Conservation (phyloP, 2,888 invertebrate species). For the Drosophila prolongata region DNA sequence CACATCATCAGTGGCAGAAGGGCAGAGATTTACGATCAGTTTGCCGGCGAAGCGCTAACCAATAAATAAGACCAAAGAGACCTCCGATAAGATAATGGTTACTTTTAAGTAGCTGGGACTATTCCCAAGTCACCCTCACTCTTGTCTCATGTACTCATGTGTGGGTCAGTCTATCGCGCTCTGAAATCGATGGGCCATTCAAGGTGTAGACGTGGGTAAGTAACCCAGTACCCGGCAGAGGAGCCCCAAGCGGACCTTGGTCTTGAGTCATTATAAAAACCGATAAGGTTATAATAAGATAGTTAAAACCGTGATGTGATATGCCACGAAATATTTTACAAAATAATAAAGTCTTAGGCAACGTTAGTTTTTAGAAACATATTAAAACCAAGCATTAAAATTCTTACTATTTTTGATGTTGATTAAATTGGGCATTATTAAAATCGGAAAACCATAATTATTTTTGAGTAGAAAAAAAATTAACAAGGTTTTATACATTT, state of each 20-base stretch:
- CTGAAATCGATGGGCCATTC: slow-evolving; percentile 26
- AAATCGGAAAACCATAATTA: too few relatives aligned
- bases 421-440: too few relatives aligned
- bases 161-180: slow-evolving; percentile 31
- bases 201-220: slow-evolving; percentile 33
- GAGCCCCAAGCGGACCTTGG: slow-evolving; percentile 15
- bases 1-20: slow-evolving; percentile 38
- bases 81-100: slow-evolving; percentile 37
- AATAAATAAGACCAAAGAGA: slow-evolving; percentile 37
- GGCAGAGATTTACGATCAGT: slow-evolving; percentile 41
- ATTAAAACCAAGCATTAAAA: too few relatives aligned
- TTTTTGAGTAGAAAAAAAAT: too few relatives aligned
- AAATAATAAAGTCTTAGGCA: too few relatives aligned
- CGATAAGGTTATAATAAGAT: not conserved
- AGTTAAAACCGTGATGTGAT: not conserved
- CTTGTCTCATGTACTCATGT: slow-evolving; percentile 2
- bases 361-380: too few relatives aligned
- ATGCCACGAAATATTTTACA: too few relatives aligned
- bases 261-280: not conserved
- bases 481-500: too few relatives aligned
- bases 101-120: slow-evolving; percentile 28
- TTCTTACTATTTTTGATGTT: too few relatives aligned
- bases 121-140: slow-evolving; percentile 17
- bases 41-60: slow-evolving; percentile 18
- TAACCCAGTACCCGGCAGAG: not conserved